These are phyloP conservation scores for Anguilla pacifica DNA, from an alignment of 2,797 vertebrate species.

Conservation along the genomic window DNA sequence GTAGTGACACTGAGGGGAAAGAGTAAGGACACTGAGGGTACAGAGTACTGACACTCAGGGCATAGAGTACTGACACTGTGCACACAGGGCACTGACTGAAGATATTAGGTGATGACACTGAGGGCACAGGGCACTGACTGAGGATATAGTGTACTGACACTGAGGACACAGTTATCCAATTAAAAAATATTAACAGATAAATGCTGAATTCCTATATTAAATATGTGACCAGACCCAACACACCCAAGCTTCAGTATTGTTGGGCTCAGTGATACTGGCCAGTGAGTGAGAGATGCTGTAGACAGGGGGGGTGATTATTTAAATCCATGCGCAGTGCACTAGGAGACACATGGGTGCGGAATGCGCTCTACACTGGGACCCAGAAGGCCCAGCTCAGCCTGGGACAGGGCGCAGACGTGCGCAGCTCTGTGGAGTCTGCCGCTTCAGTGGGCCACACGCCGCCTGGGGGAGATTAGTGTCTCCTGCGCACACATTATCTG, in stretches of 20 bases:
- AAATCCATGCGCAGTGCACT: no score
- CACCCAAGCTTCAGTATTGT: neutral
- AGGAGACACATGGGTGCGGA: neutral
- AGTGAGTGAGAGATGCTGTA: neutral
- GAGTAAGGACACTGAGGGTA: neutral
- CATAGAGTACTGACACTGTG: neutral
- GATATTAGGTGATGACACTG: neutral
- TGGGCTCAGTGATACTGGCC: neutral
- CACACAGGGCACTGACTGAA: conserved; percentile 2
- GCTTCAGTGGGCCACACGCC: conserved; percentile 4
- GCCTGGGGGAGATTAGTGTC: neutral
- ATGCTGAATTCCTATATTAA: neutral
- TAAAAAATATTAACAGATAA: neutral
- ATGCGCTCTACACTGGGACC: neutral
- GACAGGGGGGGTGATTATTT: neutral
- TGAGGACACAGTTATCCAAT: neutral
- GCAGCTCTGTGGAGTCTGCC: neutral
- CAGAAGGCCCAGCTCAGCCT: neutral
- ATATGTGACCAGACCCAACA: neutral
- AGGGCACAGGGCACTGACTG: neutral
- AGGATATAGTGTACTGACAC: neutral
- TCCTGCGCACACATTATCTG: neutral
- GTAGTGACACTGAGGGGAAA: neutral
- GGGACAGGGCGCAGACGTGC: neutral
- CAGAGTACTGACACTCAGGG: neutral